Base-by-base conservation (phyloP, 2,113 vertebrate species). In the Columba janthina region DNA sequence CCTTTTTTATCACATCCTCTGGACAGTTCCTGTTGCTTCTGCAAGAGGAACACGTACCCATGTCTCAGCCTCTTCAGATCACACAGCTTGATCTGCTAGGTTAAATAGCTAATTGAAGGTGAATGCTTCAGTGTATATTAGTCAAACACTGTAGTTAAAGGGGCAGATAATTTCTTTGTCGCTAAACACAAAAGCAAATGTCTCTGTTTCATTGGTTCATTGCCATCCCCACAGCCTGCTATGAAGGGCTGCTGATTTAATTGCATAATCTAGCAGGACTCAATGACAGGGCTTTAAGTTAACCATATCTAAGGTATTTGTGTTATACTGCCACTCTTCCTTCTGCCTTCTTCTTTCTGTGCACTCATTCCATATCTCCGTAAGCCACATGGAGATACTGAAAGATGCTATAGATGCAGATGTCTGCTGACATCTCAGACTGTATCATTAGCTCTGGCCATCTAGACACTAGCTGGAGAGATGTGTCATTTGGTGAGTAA, bases 81-180 rank as follows among this genome's bases (percentile, higher is more conserved):
- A 73, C 93, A 73, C 85, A 95, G 74, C 60, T 36, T 89, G 90
- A 95, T 93, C 74, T 88, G 66, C 57, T 91, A 46, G 19, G 85
- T 93, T 83, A 95, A 94, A 86, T 80, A 44, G 75, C 67, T 96
- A 92, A 86, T 80, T 92, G 88, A 83, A 92, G 71, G 79, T 42
- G 90, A 90, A 64, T 77, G 46, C 83, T 92, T 85, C 79, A 62
- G 36, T 73, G 67, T 61, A 61, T 58, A 8, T 91, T 94, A 97
- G 75, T 88, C 75, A 94, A 95, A 83, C 71, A 36, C 67, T 26
- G 67, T 25, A 75, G 66, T 69, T 94, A 87, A 89, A 95, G 85
- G 75, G 54, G 58, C 81, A 96, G 89, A 85, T 96, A 53, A 88
- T 85, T 79, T 82, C 71, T 93, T 69, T 82, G 67, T 85, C 91